Conservation (phyloP, 1,140 invertebrate genomes). For the Palaemon carinicauda region DNA sequence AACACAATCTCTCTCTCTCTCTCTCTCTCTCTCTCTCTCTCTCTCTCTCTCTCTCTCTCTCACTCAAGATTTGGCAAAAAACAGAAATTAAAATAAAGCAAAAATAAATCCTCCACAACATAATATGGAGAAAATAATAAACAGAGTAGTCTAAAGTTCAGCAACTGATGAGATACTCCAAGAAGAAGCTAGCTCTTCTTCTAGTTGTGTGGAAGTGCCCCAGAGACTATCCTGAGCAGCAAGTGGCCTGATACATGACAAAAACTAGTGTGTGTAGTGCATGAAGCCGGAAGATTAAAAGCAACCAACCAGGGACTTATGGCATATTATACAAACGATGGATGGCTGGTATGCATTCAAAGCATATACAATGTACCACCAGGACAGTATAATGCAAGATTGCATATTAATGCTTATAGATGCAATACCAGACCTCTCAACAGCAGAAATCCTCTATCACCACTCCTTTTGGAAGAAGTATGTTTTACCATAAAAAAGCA, state of each 20-base stretch:
- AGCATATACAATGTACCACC: constrained; percentile 2
- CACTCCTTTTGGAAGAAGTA: constrained; percentile 11
- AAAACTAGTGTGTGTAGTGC: constrained; percentile 15
- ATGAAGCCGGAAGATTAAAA: constrained; percentile 11
- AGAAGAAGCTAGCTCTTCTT: constrained; percentile 1
- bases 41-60: too few relatives aligned
- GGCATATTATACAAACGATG: constrained; percentile 8
- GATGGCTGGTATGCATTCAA: constrained; percentile 21
- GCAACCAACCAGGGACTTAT: not conserved
- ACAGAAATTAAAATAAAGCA: too few relatives aligned
- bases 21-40: too few relatives aligned
- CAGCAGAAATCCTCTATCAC: constrained; percentile 7
- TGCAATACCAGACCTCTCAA: too few relatives aligned
- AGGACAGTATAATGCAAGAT: too few relatives aligned
- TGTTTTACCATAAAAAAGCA: not conserved
- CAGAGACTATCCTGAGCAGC: not conserved
- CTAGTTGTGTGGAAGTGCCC: not conserved
- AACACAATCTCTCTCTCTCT: too few relatives aligned
- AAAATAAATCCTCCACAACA: too few relatives aligned
- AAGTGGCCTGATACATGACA: constrained; percentile 14
- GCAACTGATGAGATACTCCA: constrained; percentile 9
- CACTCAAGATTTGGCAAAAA: too few relatives aligned
- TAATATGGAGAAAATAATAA: not conserved
- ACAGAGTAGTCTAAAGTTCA: not conserved
- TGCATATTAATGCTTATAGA: too few relatives aligned